Percentiles rank a stretch among this genome's conserved stretches.
These are phyloP conservation scores for Hesperia comma DNA, from an alignment of 2,888 invertebrate species.

Conservation along the genomic window DNA sequence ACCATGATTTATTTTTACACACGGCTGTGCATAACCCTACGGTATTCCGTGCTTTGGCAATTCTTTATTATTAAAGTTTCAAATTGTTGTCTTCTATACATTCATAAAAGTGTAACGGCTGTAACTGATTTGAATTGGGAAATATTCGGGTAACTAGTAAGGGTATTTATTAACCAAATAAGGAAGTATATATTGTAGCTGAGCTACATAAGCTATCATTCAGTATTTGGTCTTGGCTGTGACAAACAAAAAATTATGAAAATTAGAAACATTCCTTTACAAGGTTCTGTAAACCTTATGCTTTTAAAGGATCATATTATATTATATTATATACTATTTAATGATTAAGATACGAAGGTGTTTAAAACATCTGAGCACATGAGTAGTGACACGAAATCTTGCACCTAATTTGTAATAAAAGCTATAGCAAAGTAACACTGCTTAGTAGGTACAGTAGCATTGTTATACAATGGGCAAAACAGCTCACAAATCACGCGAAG, in stretches of 20 bases:
- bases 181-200: too few relatives aligned
- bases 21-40: conserved; percentile 56
- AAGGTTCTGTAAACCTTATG: too few relatives aligned
- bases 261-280: too few relatives aligned
- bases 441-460: neutral
- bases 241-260: too few relatives aligned
- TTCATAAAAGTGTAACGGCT: too few relatives aligned
- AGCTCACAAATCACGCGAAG: neutral
- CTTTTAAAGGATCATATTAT: too few relatives aligned
- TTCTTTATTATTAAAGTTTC: neutral
- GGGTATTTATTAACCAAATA: too few relatives aligned
- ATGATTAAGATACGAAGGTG: too few relatives aligned
- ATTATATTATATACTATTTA: too few relatives aligned
- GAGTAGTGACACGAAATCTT: neutral
- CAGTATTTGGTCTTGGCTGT: neutral
- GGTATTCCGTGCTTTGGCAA: conserved; percentile 5
- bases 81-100: neutral
- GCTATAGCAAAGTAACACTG: neutral
- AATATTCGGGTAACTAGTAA: too few relatives aligned
- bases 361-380: too few relatives aligned
- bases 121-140: too few relatives aligned
- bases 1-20: conserved; percentile 82
- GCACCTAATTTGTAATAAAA: neutral
- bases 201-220: neutral
- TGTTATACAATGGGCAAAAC: conserved; percentile 3